These are phyloP conservation scores for Merluccius polli DNA, from an alignment of 2,797 vertebrate genomes.

Conservation along the genomic window DNA sequence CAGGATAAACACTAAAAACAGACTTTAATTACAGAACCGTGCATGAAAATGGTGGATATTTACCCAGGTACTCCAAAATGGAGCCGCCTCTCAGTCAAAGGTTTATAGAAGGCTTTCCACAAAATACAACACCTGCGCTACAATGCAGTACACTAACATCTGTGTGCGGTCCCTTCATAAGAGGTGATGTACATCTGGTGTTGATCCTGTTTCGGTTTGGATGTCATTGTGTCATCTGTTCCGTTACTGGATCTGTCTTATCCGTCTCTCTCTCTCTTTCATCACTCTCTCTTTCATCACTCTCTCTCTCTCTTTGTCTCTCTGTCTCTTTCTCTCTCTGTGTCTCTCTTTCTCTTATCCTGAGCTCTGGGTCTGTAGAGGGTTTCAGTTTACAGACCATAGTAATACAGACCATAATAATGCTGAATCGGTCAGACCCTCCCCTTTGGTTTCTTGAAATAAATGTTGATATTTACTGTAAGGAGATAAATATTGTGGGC, in stretches of 20 bases:
- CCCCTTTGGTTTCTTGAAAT: conserved; percentile 25
- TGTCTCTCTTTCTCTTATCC: background rate
- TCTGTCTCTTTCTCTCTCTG: background rate
- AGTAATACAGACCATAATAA: conserved; percentile 22
- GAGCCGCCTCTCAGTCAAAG: background rate
- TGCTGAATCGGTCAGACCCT: conserved; percentile 33
- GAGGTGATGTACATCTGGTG: background rate
- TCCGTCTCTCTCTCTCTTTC: background rate
- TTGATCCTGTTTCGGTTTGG: background rate
- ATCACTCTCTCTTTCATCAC: background rate
- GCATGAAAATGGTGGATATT: background rate
- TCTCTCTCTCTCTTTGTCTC: background rate
- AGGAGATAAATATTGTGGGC: conserved; percentile 29
- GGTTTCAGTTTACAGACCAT: conserved; percentile 8
- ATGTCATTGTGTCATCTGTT: background rate
- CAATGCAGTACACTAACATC: background rate
- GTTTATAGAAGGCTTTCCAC: background rate
- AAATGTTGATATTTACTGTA: conserved; percentile 34
- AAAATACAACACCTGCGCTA: background rate
- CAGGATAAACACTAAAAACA: background rate
- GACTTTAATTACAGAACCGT: background rate
- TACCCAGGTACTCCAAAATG: background rate
- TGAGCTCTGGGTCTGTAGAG: conserved; percentile 8
- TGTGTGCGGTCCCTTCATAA: background rate
- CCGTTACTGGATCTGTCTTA: background rate